Percentiles rank a stretch among this genome's conserved stretches.
Evolutionary conservation across 2,113 vertebrate genomes (phyloP).

Genomic region (Falco punctatus): DNA sequence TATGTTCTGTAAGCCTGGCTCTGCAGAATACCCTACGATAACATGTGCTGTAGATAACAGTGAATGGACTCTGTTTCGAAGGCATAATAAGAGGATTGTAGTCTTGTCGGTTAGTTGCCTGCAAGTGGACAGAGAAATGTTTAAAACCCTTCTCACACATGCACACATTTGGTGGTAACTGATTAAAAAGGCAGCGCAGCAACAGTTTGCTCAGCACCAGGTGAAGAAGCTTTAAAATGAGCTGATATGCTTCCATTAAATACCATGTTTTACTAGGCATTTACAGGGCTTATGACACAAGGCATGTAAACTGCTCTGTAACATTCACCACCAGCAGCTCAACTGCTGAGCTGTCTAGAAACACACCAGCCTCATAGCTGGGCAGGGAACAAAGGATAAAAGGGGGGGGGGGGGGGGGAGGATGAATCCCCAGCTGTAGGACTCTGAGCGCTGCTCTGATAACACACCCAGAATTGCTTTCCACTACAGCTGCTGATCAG

Average conservation of each 20-base stretch:
- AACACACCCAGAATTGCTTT: neutral
- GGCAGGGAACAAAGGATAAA: neutral
- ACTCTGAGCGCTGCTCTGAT: neutral
- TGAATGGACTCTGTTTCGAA: neutral
- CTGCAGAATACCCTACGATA: neutral
- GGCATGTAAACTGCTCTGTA: constrained; percentile 25
- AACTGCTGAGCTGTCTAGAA: neutral
- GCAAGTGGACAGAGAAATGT: constrained; percentile 39
- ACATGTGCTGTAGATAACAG: constrained; percentile 7
- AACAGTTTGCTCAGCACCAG: constrained; percentile 29
- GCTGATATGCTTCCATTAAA: constrained; percentile 39
- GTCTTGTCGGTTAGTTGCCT: constrained; percentile 11
- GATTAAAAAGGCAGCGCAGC: constrained; percentile 46
- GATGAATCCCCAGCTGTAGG: neutral
- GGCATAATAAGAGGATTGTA: constrained; percentile 44
- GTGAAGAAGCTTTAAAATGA: constrained; percentile 53
- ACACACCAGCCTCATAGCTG: neutral
- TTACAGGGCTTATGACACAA: constrained; percentile 46
- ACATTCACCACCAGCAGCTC: neutral
- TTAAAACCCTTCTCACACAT: constrained; percentile 51
- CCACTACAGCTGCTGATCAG: neutral
- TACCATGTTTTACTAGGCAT: constrained; percentile 46
- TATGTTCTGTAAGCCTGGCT: neutral
- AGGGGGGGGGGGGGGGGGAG: neutral
- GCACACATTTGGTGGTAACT: constrained; percentile 34